Evolutionary conservation across 2,888 invertebrate genomes (phyloP).

Genomic region (Antitype chi): DNA sequence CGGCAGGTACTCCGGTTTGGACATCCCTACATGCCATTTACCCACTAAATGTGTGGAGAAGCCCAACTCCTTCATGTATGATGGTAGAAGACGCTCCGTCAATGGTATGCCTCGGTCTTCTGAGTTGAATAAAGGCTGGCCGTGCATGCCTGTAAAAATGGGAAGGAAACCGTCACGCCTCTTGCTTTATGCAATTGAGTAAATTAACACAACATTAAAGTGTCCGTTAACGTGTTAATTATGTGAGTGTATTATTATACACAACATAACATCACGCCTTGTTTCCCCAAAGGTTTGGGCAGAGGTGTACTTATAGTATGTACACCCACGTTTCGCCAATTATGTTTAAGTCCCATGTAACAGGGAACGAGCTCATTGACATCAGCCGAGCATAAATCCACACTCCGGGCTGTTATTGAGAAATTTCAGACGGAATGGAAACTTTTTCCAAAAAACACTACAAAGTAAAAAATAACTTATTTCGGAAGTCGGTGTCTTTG

Average conservation of each 20-base stretch:
- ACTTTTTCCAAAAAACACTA: no score
- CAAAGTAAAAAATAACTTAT: no score
- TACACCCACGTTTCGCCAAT: no score
- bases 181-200: constrained; percentile 12
- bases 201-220: constrained; percentile 24
- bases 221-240: constrained; percentile 11
- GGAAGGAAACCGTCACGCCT: constrained; percentile 10
- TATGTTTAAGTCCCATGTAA: no score
- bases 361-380: no score
- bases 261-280: no score
- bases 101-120: constrained; percentile 87
- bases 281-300: no score
- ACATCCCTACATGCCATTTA: constrained; percentile 97
- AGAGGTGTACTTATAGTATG: no score
- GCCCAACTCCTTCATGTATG: constrained; percentile 92
- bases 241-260: constrained; percentile 13
- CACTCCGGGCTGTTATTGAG: no score
- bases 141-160: constrained; percentile 84
- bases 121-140: constrained; percentile 82
- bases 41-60: constrained; percentile 96
- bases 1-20: constrained; percentile 93
- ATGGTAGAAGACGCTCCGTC: constrained; percentile 90
- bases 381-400: no score
- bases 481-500: no score
- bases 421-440: no score